phyloP scores from a whole-genome alignment of 2,797 vertebrate genomes.

The Tenualosa thibaudeaui region DNA sequence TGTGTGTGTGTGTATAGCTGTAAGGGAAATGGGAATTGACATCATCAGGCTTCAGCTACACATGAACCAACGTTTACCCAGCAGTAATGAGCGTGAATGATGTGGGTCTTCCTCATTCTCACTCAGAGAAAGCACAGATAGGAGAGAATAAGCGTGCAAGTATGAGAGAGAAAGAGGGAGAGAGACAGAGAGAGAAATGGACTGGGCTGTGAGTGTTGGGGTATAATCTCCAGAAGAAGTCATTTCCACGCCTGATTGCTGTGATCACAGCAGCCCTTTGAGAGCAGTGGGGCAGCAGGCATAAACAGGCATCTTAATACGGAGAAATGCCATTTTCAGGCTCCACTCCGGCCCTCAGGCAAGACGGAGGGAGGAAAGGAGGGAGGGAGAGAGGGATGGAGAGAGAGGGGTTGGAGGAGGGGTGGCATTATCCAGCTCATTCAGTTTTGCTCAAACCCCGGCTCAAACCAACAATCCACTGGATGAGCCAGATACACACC shows the following conservation, averaged over 20 bases:
- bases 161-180: not conserved
- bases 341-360: not conserved
- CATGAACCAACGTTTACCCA: not conserved
- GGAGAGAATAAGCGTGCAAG: not conserved
- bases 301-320: conserved; percentile 38
- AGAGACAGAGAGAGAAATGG: not conserved
- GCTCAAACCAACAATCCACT: not conserved
- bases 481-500: not conserved
- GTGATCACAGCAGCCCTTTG: conserved; percentile 40
- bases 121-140: not conserved
- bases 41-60: not conserved
- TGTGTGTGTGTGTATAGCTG: not conserved
- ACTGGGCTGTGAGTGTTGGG: not conserved
- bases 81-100: not conserved
- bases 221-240: conserved; percentile 1
- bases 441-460: not conserved
- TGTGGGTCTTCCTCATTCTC: not conserved
- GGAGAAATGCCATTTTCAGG: conserved; percentile 38
- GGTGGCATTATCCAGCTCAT: not conserved
- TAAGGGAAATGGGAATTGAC: not conserved
- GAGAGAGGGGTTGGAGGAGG: not conserved
- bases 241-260: conserved; percentile 47
- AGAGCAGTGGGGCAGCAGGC: conserved; percentile 31
- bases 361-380: not conserved
- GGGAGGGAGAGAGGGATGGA: not conserved